Conservation (phyloP, 2,797 vertebrate species). For the Mycteria americana region DNA sequence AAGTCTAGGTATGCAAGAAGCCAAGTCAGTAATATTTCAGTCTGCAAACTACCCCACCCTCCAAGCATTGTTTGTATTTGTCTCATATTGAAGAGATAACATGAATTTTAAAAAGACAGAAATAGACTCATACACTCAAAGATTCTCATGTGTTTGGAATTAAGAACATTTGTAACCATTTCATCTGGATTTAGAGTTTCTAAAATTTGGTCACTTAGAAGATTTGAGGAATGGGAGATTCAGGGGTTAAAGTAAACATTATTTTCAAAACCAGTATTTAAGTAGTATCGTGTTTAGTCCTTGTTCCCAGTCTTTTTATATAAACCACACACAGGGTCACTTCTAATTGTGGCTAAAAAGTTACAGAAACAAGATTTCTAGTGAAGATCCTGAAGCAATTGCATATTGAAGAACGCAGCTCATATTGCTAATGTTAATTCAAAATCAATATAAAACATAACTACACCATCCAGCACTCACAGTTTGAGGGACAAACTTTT, state of each 20-base stretch:
- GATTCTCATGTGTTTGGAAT: background rate
- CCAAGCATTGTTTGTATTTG: background rate
- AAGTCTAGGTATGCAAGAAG: background rate
- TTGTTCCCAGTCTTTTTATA: background rate
- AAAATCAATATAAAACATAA: background rate
- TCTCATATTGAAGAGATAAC: background rate
- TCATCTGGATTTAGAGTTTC: background rate
- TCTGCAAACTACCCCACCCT: background rate
- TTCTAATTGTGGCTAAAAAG: background rate
- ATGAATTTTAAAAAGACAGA: background rate
- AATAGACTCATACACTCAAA: background rate
- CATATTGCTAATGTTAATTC: background rate
- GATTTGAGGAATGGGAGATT: background rate
- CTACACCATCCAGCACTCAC: background rate
- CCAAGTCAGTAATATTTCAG: background rate
- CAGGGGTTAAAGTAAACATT: background rate
- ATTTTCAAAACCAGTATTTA: background rate
- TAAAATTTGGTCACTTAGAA: background rate
- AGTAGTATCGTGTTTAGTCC: background rate
- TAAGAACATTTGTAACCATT: background rate
- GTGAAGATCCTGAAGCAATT: background rate
- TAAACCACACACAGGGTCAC: background rate
- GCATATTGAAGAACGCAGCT: background rate
- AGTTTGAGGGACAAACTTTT: background rate
- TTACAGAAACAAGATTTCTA: background rate